A percentile compares a stretch with the other conserved stretches of the same genome.
These are phyloP conservation scores for Lasioglossum calceatum DNA, from an alignment of 2,888 invertebrate genomes.

Conservation along the genomic window DNA sequence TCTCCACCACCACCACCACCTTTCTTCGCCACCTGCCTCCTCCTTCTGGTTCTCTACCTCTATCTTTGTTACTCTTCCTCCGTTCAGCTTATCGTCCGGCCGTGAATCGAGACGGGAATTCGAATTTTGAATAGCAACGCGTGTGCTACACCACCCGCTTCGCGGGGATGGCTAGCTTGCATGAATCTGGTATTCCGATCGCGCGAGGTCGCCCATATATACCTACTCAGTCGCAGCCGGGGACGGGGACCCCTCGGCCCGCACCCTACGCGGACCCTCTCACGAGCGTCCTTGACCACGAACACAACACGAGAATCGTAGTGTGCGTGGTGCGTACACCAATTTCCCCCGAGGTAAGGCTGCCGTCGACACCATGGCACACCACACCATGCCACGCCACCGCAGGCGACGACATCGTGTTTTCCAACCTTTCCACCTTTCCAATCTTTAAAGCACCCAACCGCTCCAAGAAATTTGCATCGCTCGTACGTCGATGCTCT, in stretches of 20 bases:
- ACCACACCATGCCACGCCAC: background rate
- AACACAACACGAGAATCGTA: constrained; percentile 36
- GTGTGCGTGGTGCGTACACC: constrained; percentile 33
- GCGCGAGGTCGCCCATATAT: constrained; percentile 83
- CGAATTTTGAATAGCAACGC: constrained; percentile 63
- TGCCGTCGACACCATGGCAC: background rate
- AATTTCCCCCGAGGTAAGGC: constrained; percentile 22
- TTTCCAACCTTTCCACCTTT: background rate
- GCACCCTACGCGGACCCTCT: constrained; percentile 66
- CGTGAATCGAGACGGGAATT: constrained; percentile 46
- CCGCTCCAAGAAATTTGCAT: background rate
- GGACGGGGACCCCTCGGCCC: constrained; percentile 73
- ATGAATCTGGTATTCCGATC: constrained; percentile 83
- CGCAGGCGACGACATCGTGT: background rate
- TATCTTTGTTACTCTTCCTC: background rate
- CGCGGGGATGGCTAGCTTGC: constrained; percentile 75
- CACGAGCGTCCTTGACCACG: constrained; percentile 70
- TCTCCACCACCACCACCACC: constrained; percentile 10
- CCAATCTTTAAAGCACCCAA: background rate
- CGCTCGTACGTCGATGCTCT: background rate
- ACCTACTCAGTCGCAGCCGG: constrained; percentile 70
- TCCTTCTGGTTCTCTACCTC: background rate
- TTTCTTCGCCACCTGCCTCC: background rate
- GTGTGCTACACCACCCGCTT: constrained; percentile 62
- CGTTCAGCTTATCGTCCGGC: background rate